Evolutionary conservation across 2,888 invertebrate species (phyloP), one percentile per base, ranked within the genome.

Genomic region (Tenthredo scrophulariae): DNA sequence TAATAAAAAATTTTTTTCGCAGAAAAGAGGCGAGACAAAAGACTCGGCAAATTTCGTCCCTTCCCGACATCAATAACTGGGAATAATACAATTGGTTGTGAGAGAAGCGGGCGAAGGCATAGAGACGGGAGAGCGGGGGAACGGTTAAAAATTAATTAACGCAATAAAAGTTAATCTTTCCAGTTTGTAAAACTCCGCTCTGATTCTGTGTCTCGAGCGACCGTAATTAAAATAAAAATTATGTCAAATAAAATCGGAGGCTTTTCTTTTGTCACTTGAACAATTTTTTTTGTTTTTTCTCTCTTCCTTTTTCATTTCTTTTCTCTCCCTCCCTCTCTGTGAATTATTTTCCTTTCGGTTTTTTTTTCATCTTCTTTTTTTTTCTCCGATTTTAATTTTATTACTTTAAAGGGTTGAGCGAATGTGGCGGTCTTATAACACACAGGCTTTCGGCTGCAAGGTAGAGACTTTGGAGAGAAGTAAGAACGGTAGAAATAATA

Each of bases 131-230:
- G 62, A 75, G 58, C 37, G 74, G n/a, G n/a, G 67, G 29, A 58
- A 85, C 80, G 87, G 83, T 88, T 88, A 87, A 87, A 89, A 90
- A 90, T 90, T 89, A 89, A 90, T 90, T 90, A 88, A 85, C 86
- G 87, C 88, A 88, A 89, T 89, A 88, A 88, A 89, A 87, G 88
- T 88, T 88, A 88, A 88, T 90, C 88, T 89, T 87, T 87, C 86
- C 84, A 85, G 85, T 80, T 86, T 86, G 84, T 85, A 85, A 85
- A 85, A 85, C 72, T 72, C 72, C 72, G 26, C 70, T 72, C 85
- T 54, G 43, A 70, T 82, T 84, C 79, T 72, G 67, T 79, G 84
- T 79, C 58, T 77, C 75, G 70, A 75, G 84, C 70, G 84, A 50
- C 65, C 43, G 58, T 65, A 72, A 86, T 80, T 87, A 84, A 86